A percentile compares a stretch with the other conserved stretches of the same genome.
These are phyloP conservation scores for Ctenomys sociabilis DNA, from an alignment of 2,113 vertebrate genomes.

Conservation along the genomic window DNA sequence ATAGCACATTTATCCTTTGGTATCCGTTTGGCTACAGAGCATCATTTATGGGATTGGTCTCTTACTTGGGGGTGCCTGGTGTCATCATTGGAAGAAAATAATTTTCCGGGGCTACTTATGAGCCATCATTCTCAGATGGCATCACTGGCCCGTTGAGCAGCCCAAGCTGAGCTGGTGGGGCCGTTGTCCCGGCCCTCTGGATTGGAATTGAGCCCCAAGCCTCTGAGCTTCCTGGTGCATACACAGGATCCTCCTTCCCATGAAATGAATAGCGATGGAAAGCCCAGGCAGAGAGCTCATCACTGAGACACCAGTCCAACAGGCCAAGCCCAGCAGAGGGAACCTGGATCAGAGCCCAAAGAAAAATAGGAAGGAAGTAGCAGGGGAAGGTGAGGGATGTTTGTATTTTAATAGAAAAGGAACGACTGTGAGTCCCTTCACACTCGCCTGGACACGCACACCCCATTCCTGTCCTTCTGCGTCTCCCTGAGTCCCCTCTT, in stretches of 20 bases:
- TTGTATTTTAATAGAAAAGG: not conserved
- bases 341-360: not conserved
- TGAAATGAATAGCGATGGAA: not conserved
- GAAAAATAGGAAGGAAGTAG: not conserved
- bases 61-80: not conserved
- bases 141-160: not conserved
- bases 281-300: not conserved
- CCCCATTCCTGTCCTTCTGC: not conserved
- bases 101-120: not conserved
- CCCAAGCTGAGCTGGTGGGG: not conserved
- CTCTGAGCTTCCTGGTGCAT: not conserved
- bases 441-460: not conserved
- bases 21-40: conserved; percentile 78
- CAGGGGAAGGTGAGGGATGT: not conserved
- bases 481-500: not conserved
- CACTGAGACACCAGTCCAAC: not conserved
- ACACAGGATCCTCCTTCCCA: not conserved
- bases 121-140: not conserved
- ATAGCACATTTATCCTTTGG: conserved; percentile 84
- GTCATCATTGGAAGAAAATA: not conserved
- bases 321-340: not conserved
- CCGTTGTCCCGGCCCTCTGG: not conserved
- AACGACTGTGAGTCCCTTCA: not conserved
- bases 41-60: conserved; percentile 76
- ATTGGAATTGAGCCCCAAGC: not conserved